Conservation (phyloP, 2,888 invertebrate genomes). For the Plemyria rubiginata region DNA sequence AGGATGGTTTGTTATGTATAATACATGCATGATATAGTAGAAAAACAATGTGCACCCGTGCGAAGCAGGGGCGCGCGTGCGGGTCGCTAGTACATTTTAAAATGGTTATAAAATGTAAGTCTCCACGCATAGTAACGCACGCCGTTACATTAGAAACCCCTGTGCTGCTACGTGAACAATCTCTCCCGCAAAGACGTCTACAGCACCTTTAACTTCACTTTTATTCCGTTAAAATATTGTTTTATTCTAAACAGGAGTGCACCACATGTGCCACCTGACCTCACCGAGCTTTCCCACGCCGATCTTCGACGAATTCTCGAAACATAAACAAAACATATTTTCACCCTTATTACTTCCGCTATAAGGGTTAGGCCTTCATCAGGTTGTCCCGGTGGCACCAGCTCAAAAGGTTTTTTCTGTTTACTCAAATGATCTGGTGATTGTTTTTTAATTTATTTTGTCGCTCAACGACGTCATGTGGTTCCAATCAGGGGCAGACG, state of each 20-base stretch:
- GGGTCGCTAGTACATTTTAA: background rate
- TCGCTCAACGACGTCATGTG: slow-evolving; percentile 78
- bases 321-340: slow-evolving; percentile 67
- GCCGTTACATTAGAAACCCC: slow-evolving; percentile 1
- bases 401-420: slow-evolving; percentile 77
- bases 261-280: slow-evolving; percentile 84
- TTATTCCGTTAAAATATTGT: slow-evolving; percentile 77
- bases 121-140: background rate
- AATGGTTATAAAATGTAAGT: background rate
- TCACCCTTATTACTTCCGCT: slow-evolving; percentile 51
- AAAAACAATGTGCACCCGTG: too few species aligned
- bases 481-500: slow-evolving; percentile 76
- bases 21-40: too few species aligned
- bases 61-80: too few species aligned
- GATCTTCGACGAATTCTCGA: slow-evolving; percentile 63
- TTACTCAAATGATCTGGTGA: slow-evolving; percentile 82
- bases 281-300: slow-evolving; percentile 80
- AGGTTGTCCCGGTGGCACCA: slow-evolving; percentile 66
- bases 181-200: slow-evolving; percentile 74
- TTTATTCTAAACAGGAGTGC: slow-evolving; percentile 77
- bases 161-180: slow-evolving; percentile 30
- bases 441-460: slow-evolving; percentile 84
- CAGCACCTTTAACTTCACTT: slow-evolving; percentile 68
- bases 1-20: too few species aligned
- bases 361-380: slow-evolving; percentile 52